These are phyloP conservation scores for Trachelus iudaicus DNA, from an alignment of 2,888 invertebrate species.

Conservation along the genomic window DNA sequence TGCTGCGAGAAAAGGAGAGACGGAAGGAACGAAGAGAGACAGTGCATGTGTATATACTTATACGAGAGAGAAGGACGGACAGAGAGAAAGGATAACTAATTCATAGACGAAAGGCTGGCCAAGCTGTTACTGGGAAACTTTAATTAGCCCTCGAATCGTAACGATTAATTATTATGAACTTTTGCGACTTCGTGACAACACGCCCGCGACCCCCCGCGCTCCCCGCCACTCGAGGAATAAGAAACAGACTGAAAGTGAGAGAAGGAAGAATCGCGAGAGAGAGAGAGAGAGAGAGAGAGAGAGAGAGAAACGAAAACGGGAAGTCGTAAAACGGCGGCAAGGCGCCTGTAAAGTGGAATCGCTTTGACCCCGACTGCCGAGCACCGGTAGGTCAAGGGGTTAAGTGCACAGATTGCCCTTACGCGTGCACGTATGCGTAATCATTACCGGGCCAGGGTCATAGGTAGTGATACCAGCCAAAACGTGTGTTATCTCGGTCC, in stretches of 20 bases:
- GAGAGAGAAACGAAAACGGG: conserved; percentile 19
- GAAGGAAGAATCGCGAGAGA: not conserved
- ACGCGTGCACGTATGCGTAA: conserved; percentile 9
- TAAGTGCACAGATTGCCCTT: conserved; percentile 35
- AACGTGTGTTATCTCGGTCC: not conserved
- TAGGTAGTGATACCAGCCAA: not conserved
- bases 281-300: not conserved
- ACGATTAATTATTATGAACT: conserved; percentile 43
- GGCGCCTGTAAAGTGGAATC: conserved; percentile 25
- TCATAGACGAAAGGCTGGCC: not conserved
- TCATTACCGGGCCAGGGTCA: not conserved
- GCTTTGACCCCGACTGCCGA: conserved; percentile 17
- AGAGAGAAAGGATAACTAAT: not conserved
- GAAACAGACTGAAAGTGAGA: not conserved
- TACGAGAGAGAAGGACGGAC: not conserved
- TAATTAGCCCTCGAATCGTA: conserved; percentile 47
- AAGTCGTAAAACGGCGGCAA: conserved; percentile 31
- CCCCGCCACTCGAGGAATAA: not conserved
- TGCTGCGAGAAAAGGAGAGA: not conserved
- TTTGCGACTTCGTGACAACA: conserved; percentile 15
- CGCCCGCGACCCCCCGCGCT: not conserved
- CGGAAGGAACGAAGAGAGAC: not conserved
- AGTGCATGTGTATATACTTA: not conserved
- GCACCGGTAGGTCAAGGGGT: conserved; percentile 35
- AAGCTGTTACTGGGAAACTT: conserved; percentile 24